These are phyloP conservation scores for Chrysopilus asiliformis DNA, from an alignment of 2,888 invertebrate genomes.

Conservation along the genomic window DNA sequence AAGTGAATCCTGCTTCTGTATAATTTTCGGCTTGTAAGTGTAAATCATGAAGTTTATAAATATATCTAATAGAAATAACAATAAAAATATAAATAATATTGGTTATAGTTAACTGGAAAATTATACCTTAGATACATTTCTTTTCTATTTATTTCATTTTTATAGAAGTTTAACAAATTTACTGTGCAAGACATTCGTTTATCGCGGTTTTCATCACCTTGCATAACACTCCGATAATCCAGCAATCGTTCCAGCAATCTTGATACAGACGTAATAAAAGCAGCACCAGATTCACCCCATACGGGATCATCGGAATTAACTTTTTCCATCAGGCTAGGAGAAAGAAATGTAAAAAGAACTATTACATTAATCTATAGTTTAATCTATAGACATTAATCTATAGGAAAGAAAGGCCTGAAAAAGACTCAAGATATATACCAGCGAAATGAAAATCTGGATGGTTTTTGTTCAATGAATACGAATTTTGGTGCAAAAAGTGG, in stretches of 20 bases:
- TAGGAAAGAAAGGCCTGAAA: too few species aligned
- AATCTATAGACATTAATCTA: too few species aligned
- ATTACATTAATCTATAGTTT: too few species aligned
- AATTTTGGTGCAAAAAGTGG: too few species aligned
- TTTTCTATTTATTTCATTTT: constrained; percentile 86
- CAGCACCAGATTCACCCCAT: constrained; percentile 85
- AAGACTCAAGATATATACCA: too few species aligned
- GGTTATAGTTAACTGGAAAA: too few species aligned
- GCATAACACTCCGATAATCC: constrained; percentile 90
- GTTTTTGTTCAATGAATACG: too few species aligned
- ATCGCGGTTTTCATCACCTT: constrained; percentile 88
- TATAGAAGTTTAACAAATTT: constrained; percentile 89
- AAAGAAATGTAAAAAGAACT: constrained; percentile 13
- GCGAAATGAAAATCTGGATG: too few species aligned
- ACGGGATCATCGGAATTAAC: constrained; percentile 72
- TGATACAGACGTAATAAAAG: constrained; percentile 86
- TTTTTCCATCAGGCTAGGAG: constrained; percentile 74
- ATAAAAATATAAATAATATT: background rate
- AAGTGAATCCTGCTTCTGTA: constrained; percentile 88
- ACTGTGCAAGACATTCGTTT: constrained; percentile 95
- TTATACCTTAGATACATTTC: constrained; percentile 73
- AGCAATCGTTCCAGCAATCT: constrained; percentile 73
- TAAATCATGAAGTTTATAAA: constrained; percentile 86
- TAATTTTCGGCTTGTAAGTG: constrained; percentile 86
- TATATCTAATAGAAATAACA: constrained; percentile 45